Evolutionary conservation across 2,888 invertebrate species (phyloP), one percentile per base, ranked within the genome.

Genomic region (Caenorhabditis panamensis): DNA sequence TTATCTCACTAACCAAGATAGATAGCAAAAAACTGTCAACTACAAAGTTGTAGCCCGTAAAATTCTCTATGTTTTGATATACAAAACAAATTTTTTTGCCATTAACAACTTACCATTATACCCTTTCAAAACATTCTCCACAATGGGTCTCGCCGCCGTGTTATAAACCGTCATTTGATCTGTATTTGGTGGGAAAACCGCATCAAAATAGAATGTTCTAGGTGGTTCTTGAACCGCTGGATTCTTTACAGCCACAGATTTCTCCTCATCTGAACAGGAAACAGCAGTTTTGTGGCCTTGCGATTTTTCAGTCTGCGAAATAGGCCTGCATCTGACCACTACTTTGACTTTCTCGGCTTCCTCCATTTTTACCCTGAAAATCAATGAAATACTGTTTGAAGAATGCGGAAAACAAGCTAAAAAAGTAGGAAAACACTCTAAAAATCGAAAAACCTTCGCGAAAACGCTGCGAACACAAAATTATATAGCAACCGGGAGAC

Each of bases 121-220:
- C 0, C 98, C 97, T 84, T 93, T 95, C 9, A 99, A 93, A 2
- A 97, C 97, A 92, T 96, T 96, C 84, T 97, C 96, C 4, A 99
- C 96, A 85, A 99, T 96, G 0, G 97, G 97, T 64, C 96, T 94
- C 0, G 98, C 98, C 0, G 97, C 96, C 90, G 96, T 94, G 87
- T 97, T 95, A 92, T 99, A 99, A 66, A 99, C 94, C 92, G 97
- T 97, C 92, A 96, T 93, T 66, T 91, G 93, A 78, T 94, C 94
- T 0, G 96, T 95, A 86, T 94, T 94, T 20, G 94, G 94, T 62
- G 95, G 95, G 92, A 97, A 99, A 36, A 97, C 96, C 54, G 95
- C 94, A 92, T 99, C 99, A 91, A 97, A 99, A 11, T 95, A 95
- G 91, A 96, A 99, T 0, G 94, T 94, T 92, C 97, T 95, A 0